A percentile compares a stretch with the other conserved stretches of the same genome.
phyloP scores from a whole-genome alignment of 2,113 vertebrate species.

The Gulo gulo region DNA sequence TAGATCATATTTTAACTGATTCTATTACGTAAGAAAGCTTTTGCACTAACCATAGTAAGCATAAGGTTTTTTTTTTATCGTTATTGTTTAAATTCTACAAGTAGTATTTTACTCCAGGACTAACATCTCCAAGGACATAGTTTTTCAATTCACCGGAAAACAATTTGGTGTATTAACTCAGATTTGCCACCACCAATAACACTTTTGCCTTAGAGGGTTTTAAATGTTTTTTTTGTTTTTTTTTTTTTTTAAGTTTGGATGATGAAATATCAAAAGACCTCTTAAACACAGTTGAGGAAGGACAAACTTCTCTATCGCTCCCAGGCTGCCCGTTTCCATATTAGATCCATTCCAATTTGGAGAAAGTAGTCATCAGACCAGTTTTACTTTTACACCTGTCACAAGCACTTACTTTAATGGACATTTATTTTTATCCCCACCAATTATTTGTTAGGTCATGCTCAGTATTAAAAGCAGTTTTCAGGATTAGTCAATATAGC shows the following conservation, averaged over 20 bases:
- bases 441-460: constrained; percentile 51
- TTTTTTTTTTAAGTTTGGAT: background rate
- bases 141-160: background rate
- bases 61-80: background rate
- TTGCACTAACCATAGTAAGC: background rate
- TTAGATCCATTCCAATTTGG: background rate
- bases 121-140: background rate
- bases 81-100: background rate
- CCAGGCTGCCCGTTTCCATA: background rate
- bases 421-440: constrained; percentile 28
- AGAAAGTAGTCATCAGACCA: constrained; percentile 21
- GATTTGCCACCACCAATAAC: background rate
- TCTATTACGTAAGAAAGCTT: background rate
- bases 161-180: background rate
- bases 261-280: background rate
- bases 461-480: constrained; percentile 47
- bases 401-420: constrained; percentile 22
- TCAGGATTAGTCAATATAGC: constrained; percentile 57
- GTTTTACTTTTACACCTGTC: constrained; percentile 51
- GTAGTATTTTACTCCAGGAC: background rate
- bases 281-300: background rate
- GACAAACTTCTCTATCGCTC: background rate
- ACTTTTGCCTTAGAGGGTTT: background rate
- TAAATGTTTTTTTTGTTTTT: constrained; percentile 11
- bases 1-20: background rate